These are phyloP conservation scores for Clunio marinus DNA, from an alignment of 2,888 invertebrate species.

Conservation along the genomic window DNA sequence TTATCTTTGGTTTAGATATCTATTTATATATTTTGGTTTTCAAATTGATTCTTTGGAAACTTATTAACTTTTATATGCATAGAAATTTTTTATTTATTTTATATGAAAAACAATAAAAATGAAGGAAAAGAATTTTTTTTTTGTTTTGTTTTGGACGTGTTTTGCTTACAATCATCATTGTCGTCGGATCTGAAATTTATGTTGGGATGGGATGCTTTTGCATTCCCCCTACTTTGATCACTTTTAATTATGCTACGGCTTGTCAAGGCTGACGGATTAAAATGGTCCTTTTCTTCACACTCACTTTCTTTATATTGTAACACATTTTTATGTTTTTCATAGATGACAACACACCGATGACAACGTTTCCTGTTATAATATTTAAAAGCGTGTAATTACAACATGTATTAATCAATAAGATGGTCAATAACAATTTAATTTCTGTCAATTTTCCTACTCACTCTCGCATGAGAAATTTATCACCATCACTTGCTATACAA, in stretches of 20 bases:
- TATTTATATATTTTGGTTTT: constrained; percentile 23
- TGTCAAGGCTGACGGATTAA: constrained; percentile 54
- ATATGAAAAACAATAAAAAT: constrained; percentile 21
- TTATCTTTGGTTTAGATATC: background rate
- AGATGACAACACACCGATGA: constrained; percentile 91
- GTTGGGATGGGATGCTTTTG: constrained; percentile 50
- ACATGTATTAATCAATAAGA: no score
- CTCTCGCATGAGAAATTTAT: constrained; percentile 87
- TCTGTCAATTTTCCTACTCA: constrained; percentile 65
- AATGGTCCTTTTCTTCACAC: constrained; percentile 59
- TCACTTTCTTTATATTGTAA: constrained; percentile 97
- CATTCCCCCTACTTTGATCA: constrained; percentile 51
- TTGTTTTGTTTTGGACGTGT: constrained; percentile 38
- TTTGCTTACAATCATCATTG: constrained; percentile 54
- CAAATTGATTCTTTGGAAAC: constrained; percentile 28
- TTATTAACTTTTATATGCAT: background rate
- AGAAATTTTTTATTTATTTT: background rate
- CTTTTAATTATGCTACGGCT: constrained; percentile 54
- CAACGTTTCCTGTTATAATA: constrained; percentile 71
- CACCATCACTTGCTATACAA: constrained; percentile 78
- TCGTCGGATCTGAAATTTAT: constrained; percentile 53
- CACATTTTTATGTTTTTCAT: constrained; percentile 90
- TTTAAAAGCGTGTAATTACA: constrained; percentile 5
- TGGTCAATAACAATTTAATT: no score
- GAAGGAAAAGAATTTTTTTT: no score